Conservation (phyloP, 2,888 invertebrate species). For the Tachystola acroxantha region DNA sequence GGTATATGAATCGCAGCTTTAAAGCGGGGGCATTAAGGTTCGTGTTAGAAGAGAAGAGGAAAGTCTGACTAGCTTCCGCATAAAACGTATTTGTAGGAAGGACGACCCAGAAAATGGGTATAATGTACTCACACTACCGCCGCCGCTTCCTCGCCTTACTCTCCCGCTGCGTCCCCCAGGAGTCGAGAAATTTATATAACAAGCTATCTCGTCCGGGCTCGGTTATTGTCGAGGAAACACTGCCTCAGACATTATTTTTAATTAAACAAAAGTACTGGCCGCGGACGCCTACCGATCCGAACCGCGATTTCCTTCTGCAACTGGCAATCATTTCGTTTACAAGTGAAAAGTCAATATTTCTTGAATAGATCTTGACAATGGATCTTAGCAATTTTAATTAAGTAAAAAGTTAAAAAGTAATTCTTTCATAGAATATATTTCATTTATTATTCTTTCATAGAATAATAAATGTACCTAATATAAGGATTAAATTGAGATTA, state of each 20-base stretch:
- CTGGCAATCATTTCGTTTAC: too few relatives aligned
- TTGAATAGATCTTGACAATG: too few relatives aligned
- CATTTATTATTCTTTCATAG: too few relatives aligned
- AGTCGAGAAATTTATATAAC: conserved; percentile 77
- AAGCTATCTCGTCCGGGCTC: conserved; percentile 72
- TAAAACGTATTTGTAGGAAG: conserved; percentile 79
- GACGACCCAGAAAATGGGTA: conserved; percentile 79
- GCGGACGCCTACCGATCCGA: conserved; percentile 43
- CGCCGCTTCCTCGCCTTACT: conserved; percentile 66
- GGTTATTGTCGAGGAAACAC: conserved; percentile 72
- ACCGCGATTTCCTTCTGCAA: conserved; percentile 34
- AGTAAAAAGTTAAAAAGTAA: too few relatives aligned
- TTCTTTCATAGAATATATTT: too few relatives aligned
- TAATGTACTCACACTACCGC: conserved; percentile 76
- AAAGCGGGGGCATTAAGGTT: conserved; percentile 30
- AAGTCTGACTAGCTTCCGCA: conserved; percentile 71
- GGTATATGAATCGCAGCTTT: conserved; percentile 31
- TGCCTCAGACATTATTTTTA: conserved; percentile 72
- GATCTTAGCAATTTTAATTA: too few relatives aligned
- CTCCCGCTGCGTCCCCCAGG: conserved; percentile 70
- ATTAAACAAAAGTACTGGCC: conserved; percentile 67
- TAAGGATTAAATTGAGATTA: too few relatives aligned
- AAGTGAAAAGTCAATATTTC: too few relatives aligned
- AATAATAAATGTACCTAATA: too few relatives aligned
- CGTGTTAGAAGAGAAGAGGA: conserved; percentile 26